phyloP scores from a whole-genome alignment of 2,888 invertebrate species.

The Helleia helle region DNA sequence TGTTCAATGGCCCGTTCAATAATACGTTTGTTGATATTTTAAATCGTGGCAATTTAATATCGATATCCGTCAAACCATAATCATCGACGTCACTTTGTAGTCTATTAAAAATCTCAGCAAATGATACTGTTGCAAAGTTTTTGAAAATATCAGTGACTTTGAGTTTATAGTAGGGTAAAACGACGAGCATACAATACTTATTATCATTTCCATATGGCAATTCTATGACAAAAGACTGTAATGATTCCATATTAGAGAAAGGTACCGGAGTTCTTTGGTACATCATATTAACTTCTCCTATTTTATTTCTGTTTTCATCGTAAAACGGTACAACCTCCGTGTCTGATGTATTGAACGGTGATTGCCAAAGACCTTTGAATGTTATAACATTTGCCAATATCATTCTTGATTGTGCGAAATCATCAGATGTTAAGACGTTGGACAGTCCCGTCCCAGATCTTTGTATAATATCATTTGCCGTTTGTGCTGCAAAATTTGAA shows the following conservation, averaged over 20 bases:
- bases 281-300: constrained; percentile 83
- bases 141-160: constrained; percentile 62
- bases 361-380: constrained; percentile 81
- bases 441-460: constrained; percentile 44
- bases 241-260: constrained; percentile 65
- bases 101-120: constrained; percentile 63
- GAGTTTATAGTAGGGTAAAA: constrained; percentile 74
- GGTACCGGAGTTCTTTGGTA: constrained; percentile 73
- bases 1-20: constrained; percentile 69
- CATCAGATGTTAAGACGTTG: constrained; percentile 56
- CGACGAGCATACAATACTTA: constrained; percentile 75
- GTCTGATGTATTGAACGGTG: constrained; percentile 74
- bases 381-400: constrained; percentile 79
- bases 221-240: constrained; percentile 77
- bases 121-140: constrained; percentile 54
- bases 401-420: constrained; percentile 73
- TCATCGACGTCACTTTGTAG: constrained; percentile 57
- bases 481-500: constrained; percentile 37
- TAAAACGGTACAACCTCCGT: constrained; percentile 73
- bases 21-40: constrained; percentile 75
- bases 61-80: constrained; percentile 74
- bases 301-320: constrained; percentile 62
- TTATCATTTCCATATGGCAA: constrained; percentile 77
- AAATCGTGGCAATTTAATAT: constrained; percentile 78
- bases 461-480: constrained; percentile 50